Evolutionary conservation across 2,888 invertebrate species (phyloP), one percentile per base, ranked within the genome.

Genomic region (Omphaloscelis lunosa): DNA sequence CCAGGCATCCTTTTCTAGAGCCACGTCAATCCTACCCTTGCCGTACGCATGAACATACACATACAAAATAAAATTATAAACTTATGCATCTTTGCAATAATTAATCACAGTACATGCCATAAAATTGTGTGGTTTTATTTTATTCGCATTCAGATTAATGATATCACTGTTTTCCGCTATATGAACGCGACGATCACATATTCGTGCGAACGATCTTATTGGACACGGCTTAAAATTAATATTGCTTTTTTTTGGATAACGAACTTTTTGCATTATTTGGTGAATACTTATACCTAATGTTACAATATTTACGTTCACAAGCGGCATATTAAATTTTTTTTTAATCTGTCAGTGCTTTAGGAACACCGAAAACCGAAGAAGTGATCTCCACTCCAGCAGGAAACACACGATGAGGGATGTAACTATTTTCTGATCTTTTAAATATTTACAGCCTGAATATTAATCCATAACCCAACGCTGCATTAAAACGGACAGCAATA

Each of bases 401-500:
- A 51, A 11, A 3, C 20, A 20, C 27, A 6, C 23, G 39, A 27
- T 12, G 23, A 1, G 39, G 39, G n/a, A 34, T 12, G 29, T 29
- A n/a, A n/a, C n/a, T n/a, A 68, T 45, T n/a, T 48, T 29, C 39
- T 23, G 23, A 29, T 53, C 20, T 15, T 0, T 17, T 20, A 20
- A 6, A 0, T 27, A 48, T 34, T 39, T 27, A n/a, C 11, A 29
- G n/a, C 15, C 23, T 6, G 2, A 17, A 56, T 15, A 20, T 20
- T n/a, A n/a, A 48, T 39, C 48, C 4, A 61, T 11, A 34, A 27
- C n/a, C 17, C n/a, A 51, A 53, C 29, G 20, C 20, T 20, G 39
- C 15, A 66, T 67, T 41, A 27, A 75, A 81, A 75, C 41, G 20
- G 66, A 59, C 59, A 79, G 59, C 27, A 34, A 74, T 20, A 56